Base-by-base conservation (phyloP, 53 echinoderm and acorn worm species). In the Paracentrotus lividus region DNA sequence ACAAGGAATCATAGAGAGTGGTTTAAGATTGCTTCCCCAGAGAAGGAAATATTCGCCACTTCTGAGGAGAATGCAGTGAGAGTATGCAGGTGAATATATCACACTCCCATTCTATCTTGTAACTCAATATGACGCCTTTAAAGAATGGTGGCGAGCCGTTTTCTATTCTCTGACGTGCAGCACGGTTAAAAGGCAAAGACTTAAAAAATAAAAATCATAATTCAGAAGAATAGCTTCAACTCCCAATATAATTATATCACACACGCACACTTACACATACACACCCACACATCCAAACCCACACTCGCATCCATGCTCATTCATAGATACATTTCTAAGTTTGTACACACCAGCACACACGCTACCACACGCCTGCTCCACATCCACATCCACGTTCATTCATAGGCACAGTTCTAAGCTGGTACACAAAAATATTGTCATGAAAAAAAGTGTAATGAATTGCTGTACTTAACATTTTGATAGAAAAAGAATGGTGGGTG, bases 121-220 rank as follows among this genome's bases (percentile, higher is more conserved):
- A 81, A 81, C 81, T 33, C 81, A 81, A 81, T 26, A 81, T 47
- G 81, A 34, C 81, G 72, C 40, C 72, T 72, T 72, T 36, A 67
- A 59, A 67, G 67, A 67, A 72, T 72, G 72, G 40, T 21, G 72
- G 72, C 72, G n/a, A n/a, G n/a, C n/a, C n/a, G n/a, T 72, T 18
- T 40, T 72, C 72, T 34, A 24, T 12, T 67, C 33, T n/a, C 33
- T 38, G 1, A 14, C 36, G 12, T 32, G 18, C 36, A 34, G 72
- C 40, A 21, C 72, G 21, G 20, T 2, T 36, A 21, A 21, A 72
- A 72, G 18, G 36, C 31, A 21, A 40, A 21, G n/a, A n/a, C n/a
- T n/a, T n/a, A n/a, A n/a, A n/a, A n/a, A n/a, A n/a, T n/a, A n/a
- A n/a, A n/a, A n/a, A n/a, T n/a, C n/a, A n/a, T n/a, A n/a, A n/a